Percentiles rank a stretch among this genome's conserved stretches.
phyloP scores from a whole-genome alignment of 2,888 invertebrate species.

The Eupeodes luniger region DNA sequence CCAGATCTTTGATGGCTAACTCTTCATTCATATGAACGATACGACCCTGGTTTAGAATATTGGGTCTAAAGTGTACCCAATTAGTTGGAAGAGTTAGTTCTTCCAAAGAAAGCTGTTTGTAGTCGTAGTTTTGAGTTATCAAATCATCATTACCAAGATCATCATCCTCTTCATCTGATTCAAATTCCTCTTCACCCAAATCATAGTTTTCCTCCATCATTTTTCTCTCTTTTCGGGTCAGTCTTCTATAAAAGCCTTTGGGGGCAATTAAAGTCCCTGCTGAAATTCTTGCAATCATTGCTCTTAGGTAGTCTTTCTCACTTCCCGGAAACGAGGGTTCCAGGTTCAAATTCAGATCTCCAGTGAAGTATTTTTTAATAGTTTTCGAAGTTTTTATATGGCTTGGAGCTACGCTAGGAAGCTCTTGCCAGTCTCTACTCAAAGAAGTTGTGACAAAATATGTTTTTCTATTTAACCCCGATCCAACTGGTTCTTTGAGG shows the following conservation, averaged over 20 bases:
- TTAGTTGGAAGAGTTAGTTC: conserved; percentile 89
- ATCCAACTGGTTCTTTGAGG: conserved; percentile 86
- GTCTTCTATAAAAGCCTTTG: conserved; percentile 87
- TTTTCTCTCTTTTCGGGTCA: conserved; percentile 82
- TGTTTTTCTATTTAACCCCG: conserved; percentile 91
- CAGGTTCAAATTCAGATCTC: conserved; percentile 89
- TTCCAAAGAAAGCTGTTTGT: conserved; percentile 87
- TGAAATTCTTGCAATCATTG: conserved; percentile 93
- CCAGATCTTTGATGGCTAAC: conserved; percentile 81
- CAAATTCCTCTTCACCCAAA: conserved; percentile 79
- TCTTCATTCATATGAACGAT: conserved; percentile 90
- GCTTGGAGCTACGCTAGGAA: conserved; percentile 91
- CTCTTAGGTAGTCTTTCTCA: conserved; percentile 92
- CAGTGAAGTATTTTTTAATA: conserved; percentile 91
- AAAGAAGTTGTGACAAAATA: conserved; percentile 93
- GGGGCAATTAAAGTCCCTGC: conserved; percentile 93
- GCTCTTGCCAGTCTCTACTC: conserved; percentile 91
- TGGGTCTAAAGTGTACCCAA: conserved; percentile 93
- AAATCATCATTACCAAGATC: conserved; percentile 85
- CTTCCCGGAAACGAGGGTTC: conserved; percentile 94
- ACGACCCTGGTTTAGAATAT: conserved; percentile 92
- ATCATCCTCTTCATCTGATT: conserved; percentile 77
- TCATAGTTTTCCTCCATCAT: conserved; percentile 74
- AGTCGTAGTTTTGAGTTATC: conserved; percentile 88
- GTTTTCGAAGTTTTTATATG: conserved; percentile 90